Percentiles rank a stretch among this genome's conserved stretches.
Evolutionary conservation across 2,797 vertebrate genomes (phyloP).

Genomic region (Xyrichtys novacula): DNA sequence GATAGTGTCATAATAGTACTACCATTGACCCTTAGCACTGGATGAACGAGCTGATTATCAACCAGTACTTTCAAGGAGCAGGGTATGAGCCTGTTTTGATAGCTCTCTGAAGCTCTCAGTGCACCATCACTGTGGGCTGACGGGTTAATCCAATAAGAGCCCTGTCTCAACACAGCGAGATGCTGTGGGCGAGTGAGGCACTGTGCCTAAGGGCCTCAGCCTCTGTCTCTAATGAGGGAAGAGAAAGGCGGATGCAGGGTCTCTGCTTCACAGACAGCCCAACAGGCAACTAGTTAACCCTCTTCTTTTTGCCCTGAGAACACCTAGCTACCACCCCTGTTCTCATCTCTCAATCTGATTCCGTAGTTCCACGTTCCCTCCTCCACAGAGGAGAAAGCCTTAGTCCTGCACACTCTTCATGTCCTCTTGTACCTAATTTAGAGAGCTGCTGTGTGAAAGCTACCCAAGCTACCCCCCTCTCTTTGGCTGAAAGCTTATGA

Average conservation of each 20-base stretch:
- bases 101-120: slow-evolving; percentile 43
- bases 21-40: slow-evolving; percentile 16
- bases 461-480: slow-evolving; percentile 27
- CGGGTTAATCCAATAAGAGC: slow-evolving; percentile 69
- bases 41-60: slow-evolving; percentile 34
- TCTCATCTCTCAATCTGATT: slow-evolving; percentile 40
- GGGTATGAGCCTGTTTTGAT: slow-evolving; percentile 38
- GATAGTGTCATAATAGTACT: neutral
- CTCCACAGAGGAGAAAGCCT: slow-evolving; percentile 41
- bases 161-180: slow-evolving; percentile 60
- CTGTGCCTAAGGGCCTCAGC: slow-evolving; percentile 58
- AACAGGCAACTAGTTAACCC: slow-evolving; percentile 69
- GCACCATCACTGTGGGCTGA: slow-evolving; percentile 46
- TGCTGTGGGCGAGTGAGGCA: slow-evolving; percentile 59
- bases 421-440: slow-evolving; percentile 68
- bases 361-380: slow-evolving; percentile 28
- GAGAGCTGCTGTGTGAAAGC: slow-evolving; percentile 54
- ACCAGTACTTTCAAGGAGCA: slow-evolving; percentile 36
- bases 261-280: slow-evolving; percentile 65
- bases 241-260: slow-evolving; percentile 54
- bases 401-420: slow-evolving; percentile 45
- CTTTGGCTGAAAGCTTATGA: slow-evolving; percentile 62
- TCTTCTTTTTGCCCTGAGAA: slow-evolving; percentile 33
- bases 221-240: slow-evolving; percentile 75
- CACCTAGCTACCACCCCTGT: slow-evolving; percentile 34